phyloP scores from a whole-genome alignment of 2,797 vertebrate species.

The Vespertilio murinus region DNA sequence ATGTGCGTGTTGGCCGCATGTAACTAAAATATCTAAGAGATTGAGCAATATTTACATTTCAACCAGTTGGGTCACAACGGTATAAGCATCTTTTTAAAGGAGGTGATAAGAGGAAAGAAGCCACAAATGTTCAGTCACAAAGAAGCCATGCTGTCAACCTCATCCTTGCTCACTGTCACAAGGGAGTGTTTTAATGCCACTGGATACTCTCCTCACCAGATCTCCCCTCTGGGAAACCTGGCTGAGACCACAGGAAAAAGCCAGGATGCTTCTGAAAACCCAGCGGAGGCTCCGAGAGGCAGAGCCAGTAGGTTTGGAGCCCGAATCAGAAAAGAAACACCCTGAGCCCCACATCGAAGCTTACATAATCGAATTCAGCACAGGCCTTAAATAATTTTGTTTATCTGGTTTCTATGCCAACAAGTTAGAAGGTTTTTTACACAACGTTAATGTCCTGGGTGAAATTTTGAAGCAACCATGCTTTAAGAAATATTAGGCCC shows the following conservation, averaged over 20 bases:
- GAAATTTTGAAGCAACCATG: not conserved
- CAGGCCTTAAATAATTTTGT: slow-evolving; percentile 49
- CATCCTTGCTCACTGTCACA: not conserved
- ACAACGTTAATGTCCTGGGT: not conserved
- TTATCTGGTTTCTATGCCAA: slow-evolving; percentile 60
- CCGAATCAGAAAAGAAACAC: not conserved
- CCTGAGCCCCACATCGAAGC: not conserved
- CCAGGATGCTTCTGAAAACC: not conserved
- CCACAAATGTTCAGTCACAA: not conserved
- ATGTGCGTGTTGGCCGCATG: not conserved
- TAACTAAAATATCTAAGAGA: slow-evolving; percentile 13
- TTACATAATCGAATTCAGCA: slow-evolving; percentile 45
- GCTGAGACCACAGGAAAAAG: not conserved
- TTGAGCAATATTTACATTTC: not conserved
- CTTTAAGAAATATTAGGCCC: not conserved
- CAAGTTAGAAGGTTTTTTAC: slow-evolving; percentile 6
- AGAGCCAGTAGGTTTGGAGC: not conserved
- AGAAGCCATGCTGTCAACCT: not conserved
- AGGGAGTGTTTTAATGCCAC: not conserved
- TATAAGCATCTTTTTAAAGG: slow-evolving; percentile 3
- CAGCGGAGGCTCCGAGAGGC: not conserved
- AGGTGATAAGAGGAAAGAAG: not conserved
- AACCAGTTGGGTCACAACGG: not conserved
- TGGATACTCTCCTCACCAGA: not conserved
- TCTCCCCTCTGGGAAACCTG: not conserved